These are phyloP conservation scores for Leptobrachium leishanense DNA, from an alignment of 2,113 vertebrate genomes.

Conservation along the genomic window DNA sequence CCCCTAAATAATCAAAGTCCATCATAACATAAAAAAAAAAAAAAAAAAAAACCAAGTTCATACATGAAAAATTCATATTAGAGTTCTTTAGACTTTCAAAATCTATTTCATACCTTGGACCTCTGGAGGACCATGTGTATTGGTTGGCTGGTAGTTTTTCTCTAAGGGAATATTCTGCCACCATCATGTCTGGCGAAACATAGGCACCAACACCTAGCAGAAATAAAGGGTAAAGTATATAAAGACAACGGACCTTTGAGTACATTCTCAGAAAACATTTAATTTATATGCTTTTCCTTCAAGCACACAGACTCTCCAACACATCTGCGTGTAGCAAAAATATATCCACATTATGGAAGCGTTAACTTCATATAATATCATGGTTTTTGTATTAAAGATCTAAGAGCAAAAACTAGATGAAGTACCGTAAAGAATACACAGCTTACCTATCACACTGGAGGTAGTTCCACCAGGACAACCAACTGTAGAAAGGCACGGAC, in stretches of 20 bases:
- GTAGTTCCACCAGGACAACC: conserved; percentile 97
- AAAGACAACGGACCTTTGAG: too few relatives aligned
- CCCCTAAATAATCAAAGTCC: too few relatives aligned
- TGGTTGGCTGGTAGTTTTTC: conserved; percentile 97
- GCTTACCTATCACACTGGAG: conserved; percentile 88
- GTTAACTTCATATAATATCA: too few relatives aligned
- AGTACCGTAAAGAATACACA: neutral
- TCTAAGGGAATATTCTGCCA: conserved; percentile 94
- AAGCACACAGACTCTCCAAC: too few relatives aligned
- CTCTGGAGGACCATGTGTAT: conserved; percentile 97
- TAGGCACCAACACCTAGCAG: conserved; percentile 91
- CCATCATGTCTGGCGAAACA: conserved; percentile 98
- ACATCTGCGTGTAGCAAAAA: too few relatives aligned
- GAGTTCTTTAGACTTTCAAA: neutral
- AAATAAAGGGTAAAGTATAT: neutral
- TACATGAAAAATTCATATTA: neutral
- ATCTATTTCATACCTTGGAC: conserved; percentile 72
- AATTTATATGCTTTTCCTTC: too few relatives aligned
- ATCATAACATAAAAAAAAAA: too few relatives aligned
- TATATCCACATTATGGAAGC: too few relatives aligned
- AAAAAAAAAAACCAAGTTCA: neutral
- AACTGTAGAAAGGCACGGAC: conserved; percentile 94
- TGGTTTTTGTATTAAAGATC: too few relatives aligned
- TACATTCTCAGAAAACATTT: too few relatives aligned
- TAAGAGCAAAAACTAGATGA: too few relatives aligned